Evolutionary conservation across 2,888 invertebrate species (phyloP), one percentile per base, ranked within the genome.

Genomic region (Dioctria linearis): DNA sequence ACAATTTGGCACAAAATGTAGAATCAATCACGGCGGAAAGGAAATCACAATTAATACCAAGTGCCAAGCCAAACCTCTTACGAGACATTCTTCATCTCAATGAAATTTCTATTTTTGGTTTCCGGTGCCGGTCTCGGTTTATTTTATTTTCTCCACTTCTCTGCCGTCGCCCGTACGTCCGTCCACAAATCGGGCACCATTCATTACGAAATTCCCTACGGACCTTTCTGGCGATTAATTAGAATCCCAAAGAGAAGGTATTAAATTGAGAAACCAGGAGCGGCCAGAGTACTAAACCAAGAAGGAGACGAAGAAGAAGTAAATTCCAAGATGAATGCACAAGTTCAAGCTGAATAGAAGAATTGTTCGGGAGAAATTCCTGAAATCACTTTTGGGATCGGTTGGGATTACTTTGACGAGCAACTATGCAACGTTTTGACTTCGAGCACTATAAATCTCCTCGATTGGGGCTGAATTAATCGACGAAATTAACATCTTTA

Each of bases 121-220:
- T 9, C 46, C 59, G 59, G 8, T 43, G 57, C 8, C n/a, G 59
- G 59, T 13, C 1, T 25, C 40, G 57, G 43, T 59, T 75, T 43
- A n/a, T 25, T 75, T 75, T 75, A 75, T 43, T 61, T 75, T 25
- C 42, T 75, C 46, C 40, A 4, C 3, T 8, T 4, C n/a, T 40
- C 57, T n/a, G n/a, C 25, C n/a, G 13, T 59, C 5, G 1, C 25
- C 25, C 25, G 25, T 25, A 0, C 25, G 25, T 1, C 25, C 25
- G 25, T 25, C 25, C 25, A 25, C 25, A 25, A 25, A 25, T 25
- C 25, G 25, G 8, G 37, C 43, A 46, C 46, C 75, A 75, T 75
- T 75, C 75, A 75, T 57, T 75, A 75, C 75, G 46, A 25, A 61
- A 75, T 75, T 75, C 75, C 75, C 75, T 42, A 42, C 49, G 75